These are phyloP conservation scores for Timema cristinae DNA, from an alignment of 2,888 invertebrate species.

Conservation along the genomic window DNA sequence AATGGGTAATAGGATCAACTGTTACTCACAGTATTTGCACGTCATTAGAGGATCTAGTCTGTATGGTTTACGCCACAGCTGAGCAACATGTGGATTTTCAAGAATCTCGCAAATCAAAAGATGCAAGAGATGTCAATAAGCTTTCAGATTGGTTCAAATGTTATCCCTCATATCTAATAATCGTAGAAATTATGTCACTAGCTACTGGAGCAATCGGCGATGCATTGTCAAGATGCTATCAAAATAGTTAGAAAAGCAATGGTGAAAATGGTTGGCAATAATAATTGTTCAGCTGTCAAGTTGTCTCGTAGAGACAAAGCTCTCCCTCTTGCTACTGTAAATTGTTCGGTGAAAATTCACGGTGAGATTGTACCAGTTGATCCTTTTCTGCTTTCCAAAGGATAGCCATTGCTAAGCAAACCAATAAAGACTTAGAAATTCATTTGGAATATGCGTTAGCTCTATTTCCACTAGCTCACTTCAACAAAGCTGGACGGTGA, in stretches of 20 bases:
- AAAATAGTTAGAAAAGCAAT: neutral
- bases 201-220: neutral
- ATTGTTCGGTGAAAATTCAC: neutral
- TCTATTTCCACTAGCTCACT: neutral
- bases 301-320: neutral
- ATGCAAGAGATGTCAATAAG: neutral
- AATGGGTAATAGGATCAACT: too few relatives aligned
- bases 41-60: too few relatives aligned
- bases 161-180: neutral
- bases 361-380: neutral
- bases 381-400: neutral
- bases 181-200: neutral
- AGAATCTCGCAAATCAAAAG: neutral
- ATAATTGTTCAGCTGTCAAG: neutral
- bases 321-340: neutral
- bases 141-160: neutral
- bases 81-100: neutral
- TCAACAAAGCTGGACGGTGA: neutral
- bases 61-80: neutral
- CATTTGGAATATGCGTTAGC: neutral
- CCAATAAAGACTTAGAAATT: neutral
- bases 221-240: neutral
- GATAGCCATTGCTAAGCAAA: constrained; percentile 1
- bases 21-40: too few relatives aligned
- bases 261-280: neutral